Base-by-base conservation (phyloP, 2,797 vertebrate genomes). In the Heliangelus exortis region DNA sequence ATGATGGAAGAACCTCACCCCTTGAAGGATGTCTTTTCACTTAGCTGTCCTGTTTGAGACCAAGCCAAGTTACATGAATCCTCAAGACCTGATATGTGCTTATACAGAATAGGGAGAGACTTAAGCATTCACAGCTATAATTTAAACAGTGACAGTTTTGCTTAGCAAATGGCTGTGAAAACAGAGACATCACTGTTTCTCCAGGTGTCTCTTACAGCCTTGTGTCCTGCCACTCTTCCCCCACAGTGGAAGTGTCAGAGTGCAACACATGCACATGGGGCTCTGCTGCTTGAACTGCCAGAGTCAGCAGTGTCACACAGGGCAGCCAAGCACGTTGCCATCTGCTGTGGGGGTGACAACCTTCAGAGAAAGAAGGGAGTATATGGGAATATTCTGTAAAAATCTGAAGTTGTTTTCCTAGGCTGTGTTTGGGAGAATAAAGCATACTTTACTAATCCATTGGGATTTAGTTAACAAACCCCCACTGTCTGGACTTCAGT, bases 221-320 rank as follows among this genome's bases (percentile, higher is more conserved):
- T 31, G 31, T 63, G 58, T 59, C 17, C 54, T 63, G 59, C 31
- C 22, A 25, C 53, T 29, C 31, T 23, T 2, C 15, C 23, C 15
- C 23, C 26, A 6, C 15, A n/a, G 43, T 8, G 23, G 51, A 51
- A 61, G 31, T 2, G 3, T 21, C 25, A 47, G 36, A 57, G 23
- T 10, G 48, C 26, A 50, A 19, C 31, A 22, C 22, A 15, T 4
- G 18, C 25, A 7, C 1, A 0, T 2, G 33, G 16, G n/a, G 31
- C 54, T 50, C 48, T 25, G 48, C 48, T 50, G 20, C 10, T 79
- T 25, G 63, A 71, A 36, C 6, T n/a, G 36, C 16, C 8, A 5
- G 0, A 6, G 39, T 36, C 54, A 59, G 63, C 80, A 72, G 39
- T 31, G n/a, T 74, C 80, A 79, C 45, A 10, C 9, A 1, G 1